Base-by-base conservation (phyloP, 2,113 vertebrate species). In the Chamaetylas fuelleborni region DNA sequence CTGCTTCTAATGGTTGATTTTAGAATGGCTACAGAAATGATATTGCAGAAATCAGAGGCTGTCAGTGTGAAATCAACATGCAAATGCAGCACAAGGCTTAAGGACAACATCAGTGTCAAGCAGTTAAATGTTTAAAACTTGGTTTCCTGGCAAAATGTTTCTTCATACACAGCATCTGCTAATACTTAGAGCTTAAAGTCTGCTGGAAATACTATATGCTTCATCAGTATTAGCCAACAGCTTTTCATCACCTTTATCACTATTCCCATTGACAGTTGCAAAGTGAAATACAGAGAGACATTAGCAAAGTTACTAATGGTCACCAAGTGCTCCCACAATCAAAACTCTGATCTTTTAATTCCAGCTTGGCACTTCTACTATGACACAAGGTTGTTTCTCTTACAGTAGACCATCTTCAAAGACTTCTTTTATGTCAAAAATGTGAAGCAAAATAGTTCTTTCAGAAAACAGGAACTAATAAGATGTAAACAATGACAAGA, bases 401-500 rank as follows among this genome's bases (percentile, higher is more conserved):
- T 70, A 57, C 9, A 72, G 58, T 13, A 85, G 54, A 57, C 45
- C 38, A 90, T 90, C 71, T 94, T 95, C 76, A 93, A 92, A 95
- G 67, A 70, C 40, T 86, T 31, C 5, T 45, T 81, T 85, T 66
- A 79, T 77, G 82, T 88, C 71, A 90, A 60, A 50, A 90, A 65
- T 34, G 62, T 70, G 62, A 91, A 90, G 16, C 47, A 94, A 95
- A 77, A 24, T 45, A 90, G 40, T 56, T 42, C 69, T 88, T 94
- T 81, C 65, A 65, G 54, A 91, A 81, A 93, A 94, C 92, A 92
- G 93, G 93, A 96, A 94, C 86, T 16, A 48, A 89, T 53, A 11
- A 73, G 64, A 94, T 92, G 57, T 76, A 96, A 96, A 93, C 64
- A 92, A 78, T 9, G 50, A 86, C 5, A 1, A 90, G 80, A 86